Evolutionary conservation across 2,888 invertebrate species (phyloP), one percentile per base, ranked within the genome.

Genomic region (Phyto melanocephala): DNA sequence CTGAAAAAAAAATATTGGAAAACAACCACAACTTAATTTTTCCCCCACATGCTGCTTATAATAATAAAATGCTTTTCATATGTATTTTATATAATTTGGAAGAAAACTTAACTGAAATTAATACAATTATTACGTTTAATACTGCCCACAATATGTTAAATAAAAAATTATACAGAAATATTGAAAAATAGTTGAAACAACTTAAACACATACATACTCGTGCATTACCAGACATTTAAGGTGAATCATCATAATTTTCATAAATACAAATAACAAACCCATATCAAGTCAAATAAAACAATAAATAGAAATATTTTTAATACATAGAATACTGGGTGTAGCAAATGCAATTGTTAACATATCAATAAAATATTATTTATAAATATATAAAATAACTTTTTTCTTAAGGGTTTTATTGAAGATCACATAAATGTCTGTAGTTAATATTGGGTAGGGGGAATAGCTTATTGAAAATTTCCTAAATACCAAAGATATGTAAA

Each of bases 271-370:
- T 58, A 70, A 68, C 68, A 63, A 80, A 68, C 68, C 80, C 80
- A 75, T 80, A 75, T 80, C 47, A 45, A 68, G 50, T 40, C 33
- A 37, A 58, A 37, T 1, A 56, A 28, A 13, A 28, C 4, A 28
- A 28, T 28, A 5, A 67, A 33, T 50, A 67, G 8, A 28, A 58
- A 8, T 50, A 7, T 63, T n/a, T 42, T 54, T 42, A 54, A 74
- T 42, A 33, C 11, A 10, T 54, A 35, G 24, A 67, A 71, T 79
- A 82, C 75, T 82, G 81, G 75, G 81, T 82, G 78, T 82, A 82
- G 75, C 79, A 75, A 82, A 70, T 75, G 78, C 75, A 79, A 75
- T 82, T 82, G 81, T 82, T 82, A 82, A 82, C 79, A 82, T 82
- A 79, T 82, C 81, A 82, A 78, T 79, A 79, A 82, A 79, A 82